phyloP scores from a whole-genome alignment of 2,797 vertebrate species.

The Prionace glauca region DNA sequence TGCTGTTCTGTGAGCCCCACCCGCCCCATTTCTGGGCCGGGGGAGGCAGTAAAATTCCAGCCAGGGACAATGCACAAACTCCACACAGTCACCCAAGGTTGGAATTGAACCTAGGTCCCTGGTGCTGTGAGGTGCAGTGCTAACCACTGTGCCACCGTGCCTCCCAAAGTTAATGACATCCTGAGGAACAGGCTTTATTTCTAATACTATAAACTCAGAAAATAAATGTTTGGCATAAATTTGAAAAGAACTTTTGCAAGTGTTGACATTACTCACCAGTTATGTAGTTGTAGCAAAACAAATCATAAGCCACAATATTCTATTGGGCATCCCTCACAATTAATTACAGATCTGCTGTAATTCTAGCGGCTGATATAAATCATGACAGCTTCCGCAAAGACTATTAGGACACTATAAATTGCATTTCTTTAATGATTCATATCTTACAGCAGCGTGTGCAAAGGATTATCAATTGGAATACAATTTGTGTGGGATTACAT shows the following conservation, averaged over 20 bases:
- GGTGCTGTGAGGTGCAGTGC: no score
- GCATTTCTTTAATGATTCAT: background rate
- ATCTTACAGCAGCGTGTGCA: background rate
- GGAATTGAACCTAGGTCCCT: no score
- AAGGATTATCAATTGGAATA: background rate
- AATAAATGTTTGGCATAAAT: background rate
- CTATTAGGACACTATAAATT: background rate
- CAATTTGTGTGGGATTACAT: background rate
- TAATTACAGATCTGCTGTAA: background rate
- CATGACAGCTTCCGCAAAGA: background rate
- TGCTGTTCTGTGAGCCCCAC: no score
- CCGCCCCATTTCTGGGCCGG: no score
- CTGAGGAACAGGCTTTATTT: background rate
- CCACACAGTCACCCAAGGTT: no score
- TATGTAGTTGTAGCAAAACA: background rate
- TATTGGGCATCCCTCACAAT: background rate
- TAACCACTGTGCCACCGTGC: no score
- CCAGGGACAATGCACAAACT: no score
- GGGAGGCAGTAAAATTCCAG: no score
- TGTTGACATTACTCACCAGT: background rate
- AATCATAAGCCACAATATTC: background rate
- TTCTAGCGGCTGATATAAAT: background rate
- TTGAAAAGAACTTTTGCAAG: background rate
- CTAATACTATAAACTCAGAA: background rate
- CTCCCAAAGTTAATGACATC: background rate